phyloP scores from a whole-genome alignment of 1,140 invertebrate species.

The Arion vulgaris region DNA sequence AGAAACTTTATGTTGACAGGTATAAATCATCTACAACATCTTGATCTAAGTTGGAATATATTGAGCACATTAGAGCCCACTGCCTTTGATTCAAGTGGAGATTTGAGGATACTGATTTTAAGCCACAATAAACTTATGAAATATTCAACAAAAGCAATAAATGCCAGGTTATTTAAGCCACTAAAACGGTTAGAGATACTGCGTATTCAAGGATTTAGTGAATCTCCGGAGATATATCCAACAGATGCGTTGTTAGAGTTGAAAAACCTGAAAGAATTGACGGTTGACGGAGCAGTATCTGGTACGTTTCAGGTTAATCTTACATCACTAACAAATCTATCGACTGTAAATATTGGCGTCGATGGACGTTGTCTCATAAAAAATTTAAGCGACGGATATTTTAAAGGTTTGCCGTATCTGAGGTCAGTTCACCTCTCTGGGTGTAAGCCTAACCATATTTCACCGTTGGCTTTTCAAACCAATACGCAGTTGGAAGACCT shows the following conservation, averaged over 20 bases:
- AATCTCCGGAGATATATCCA: neutral
- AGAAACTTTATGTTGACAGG: neutral
- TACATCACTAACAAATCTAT: neutral
- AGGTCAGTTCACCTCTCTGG: neutral
- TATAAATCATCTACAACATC: neutral
- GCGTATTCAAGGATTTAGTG: neutral
- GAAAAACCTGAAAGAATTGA: neutral
- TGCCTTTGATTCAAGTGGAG: neutral
- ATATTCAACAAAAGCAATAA: neutral
- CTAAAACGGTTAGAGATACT: neutral
- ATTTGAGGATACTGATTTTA: neutral
- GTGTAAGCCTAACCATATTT: neutral
- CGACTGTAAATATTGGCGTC: neutral
- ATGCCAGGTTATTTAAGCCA: neutral
- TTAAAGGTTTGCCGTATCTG: neutral
- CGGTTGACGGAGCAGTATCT: neutral
- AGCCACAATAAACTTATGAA: neutral
- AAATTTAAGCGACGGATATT: neutral
- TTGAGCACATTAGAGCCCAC: neutral
- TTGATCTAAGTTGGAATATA: neutral
- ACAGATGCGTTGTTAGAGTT: neutral
- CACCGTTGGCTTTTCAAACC: neutral
- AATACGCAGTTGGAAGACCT: neutral
- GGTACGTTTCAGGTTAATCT: neutral
- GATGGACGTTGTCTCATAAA: neutral